Evolutionary conservation across 2,113 vertebrate species (phyloP).

Genomic region (Phoenicopterus ruber): DNA sequence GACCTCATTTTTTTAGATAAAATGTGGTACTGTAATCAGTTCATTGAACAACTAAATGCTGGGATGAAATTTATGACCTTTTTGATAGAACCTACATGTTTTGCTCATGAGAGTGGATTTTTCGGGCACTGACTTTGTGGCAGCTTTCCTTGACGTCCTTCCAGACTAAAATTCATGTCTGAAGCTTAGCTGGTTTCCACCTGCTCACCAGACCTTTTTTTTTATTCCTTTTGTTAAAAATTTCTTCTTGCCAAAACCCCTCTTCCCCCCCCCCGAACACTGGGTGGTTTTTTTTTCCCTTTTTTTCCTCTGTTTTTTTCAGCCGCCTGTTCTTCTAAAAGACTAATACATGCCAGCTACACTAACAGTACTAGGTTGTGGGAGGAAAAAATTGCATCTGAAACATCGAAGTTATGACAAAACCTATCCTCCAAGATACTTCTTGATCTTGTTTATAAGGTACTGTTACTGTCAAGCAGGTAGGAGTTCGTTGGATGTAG

Average conservation of each 20-base stretch:
- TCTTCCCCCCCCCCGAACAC: background rate
- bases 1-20: background rate
- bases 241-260: background rate
- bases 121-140: background rate
- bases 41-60: slow-evolving; percentile 14
- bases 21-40: background rate
- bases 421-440: background rate
- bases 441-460: background rate
- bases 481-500: background rate
- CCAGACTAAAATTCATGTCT: background rate
- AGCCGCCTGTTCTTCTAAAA: background rate
- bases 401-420: background rate
- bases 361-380: background rate
- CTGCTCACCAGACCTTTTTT: background rate
- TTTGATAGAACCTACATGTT: background rate
- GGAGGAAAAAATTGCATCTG: rapidly evolving
- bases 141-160: background rate
- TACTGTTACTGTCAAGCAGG: background rate
- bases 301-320: background rate
- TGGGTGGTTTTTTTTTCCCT: rapidly evolving
- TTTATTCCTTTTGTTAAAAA: background rate
- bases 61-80: background rate
- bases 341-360: background rate
- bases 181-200: background rate
- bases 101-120: background rate